Evolutionary conservation across 2,797 vertebrate genomes (phyloP).

Genomic region (Erethizon dorsatum): DNA sequence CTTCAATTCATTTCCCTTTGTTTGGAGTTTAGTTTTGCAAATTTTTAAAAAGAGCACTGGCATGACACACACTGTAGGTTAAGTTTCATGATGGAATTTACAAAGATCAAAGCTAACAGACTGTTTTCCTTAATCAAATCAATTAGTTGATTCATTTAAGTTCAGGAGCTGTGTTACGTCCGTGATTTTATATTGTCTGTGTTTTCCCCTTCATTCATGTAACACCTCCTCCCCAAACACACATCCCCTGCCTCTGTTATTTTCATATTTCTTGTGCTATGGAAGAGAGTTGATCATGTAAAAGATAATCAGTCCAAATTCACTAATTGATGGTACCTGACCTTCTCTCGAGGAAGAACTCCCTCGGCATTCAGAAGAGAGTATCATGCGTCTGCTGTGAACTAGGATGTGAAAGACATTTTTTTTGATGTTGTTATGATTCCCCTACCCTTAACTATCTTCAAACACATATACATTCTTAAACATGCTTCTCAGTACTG

Average conservation of each 20-base stretch:
- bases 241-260: not conserved
- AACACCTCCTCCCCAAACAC: rapidly evolving
- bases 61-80: not conserved
- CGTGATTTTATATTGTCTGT: not conserved
- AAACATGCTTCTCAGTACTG: not conserved
- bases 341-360: not conserved
- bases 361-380: not conserved
- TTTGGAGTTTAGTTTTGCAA: not conserved
- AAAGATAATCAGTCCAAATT: not conserved
- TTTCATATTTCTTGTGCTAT: not conserved
- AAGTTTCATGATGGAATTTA: constrained; percentile 48
- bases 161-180: not conserved
- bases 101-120: not conserved
- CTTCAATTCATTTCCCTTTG: not conserved
- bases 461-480: not conserved
- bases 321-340: not conserved
- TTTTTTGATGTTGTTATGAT: not conserved
- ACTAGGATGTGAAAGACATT: not conserved
- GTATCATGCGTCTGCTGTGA: not conserved
- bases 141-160: not conserved
- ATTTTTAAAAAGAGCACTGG: not conserved
- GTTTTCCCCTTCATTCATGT: not conserved
- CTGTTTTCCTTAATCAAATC: not conserved
- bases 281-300: not conserved
- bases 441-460: not conserved